These are phyloP conservation scores for Microcebus lehilahytsara DNA, from an alignment of 2,113 vertebrate species.

Conservation along the genomic window DNA sequence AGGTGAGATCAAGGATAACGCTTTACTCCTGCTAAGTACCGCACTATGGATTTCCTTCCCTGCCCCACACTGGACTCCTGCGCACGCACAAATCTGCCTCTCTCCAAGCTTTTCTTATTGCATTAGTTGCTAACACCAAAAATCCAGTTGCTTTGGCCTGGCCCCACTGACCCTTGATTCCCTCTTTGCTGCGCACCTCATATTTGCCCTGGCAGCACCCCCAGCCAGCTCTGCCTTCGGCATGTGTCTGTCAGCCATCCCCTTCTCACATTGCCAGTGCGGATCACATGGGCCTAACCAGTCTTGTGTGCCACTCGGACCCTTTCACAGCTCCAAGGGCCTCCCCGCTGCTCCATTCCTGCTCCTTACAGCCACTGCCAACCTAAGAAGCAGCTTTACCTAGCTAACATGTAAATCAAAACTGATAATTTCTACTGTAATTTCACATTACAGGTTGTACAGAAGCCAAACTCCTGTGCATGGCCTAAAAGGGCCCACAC, in stretches of 20 bases:
- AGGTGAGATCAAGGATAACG: background rate
- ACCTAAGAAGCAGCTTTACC: background rate
- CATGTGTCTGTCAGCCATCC: too few species aligned
- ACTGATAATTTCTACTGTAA: background rate
- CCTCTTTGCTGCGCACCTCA: background rate
- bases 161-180: background rate
- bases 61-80: accelerated
- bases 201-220: accelerated
- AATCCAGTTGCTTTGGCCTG: background rate
- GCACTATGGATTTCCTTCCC: accelerated
- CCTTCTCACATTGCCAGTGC: background rate
- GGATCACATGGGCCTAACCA: too few species aligned
- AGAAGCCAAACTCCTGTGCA: background rate
- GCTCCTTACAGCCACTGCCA: accelerated
- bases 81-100: accelerated
- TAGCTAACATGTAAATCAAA: background rate
- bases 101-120: background rate
- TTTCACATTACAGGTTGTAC: background rate
- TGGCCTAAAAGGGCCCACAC: accelerated
- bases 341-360: background rate
- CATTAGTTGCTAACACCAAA: background rate
- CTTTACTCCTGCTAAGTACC: too few species aligned
- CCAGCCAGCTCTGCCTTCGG: background rate
- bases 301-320: accelerated
- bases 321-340: accelerated